These are phyloP conservation scores for Herpetotheres cachinnans DNA, from an alignment of 2,113 vertebrate species.

Conservation along the genomic window DNA sequence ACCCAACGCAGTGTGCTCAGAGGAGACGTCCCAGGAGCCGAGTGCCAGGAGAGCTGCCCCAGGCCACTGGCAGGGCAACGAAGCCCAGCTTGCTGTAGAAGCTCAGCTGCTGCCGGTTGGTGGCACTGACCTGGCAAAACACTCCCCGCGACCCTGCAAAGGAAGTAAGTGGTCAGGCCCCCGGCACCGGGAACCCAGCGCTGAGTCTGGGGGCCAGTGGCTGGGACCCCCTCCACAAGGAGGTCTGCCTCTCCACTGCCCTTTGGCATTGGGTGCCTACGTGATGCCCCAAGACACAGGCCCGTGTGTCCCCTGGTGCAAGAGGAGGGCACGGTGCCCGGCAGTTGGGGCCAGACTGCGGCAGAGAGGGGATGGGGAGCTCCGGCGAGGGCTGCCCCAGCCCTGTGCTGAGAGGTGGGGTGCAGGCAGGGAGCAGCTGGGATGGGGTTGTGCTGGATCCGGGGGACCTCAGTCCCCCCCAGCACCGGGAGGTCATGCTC, in stretches of 20 bases:
- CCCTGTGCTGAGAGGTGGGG: neutral
- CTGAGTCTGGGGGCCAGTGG: neutral
- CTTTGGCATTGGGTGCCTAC: neutral
- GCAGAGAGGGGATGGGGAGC: neutral
- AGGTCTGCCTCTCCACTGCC: neutral
- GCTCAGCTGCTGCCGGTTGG: constrained; percentile 77
- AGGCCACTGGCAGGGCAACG: constrained; percentile 79
- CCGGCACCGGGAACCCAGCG: rapidly evolving
- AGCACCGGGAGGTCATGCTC: neutral
- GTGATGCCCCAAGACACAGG: neutral
- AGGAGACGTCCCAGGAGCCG: constrained; percentile 82
- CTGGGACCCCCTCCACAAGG: neutral
- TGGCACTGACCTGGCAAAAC: constrained; percentile 82
- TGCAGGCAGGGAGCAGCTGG: neutral
- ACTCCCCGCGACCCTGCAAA: constrained; percentile 80
- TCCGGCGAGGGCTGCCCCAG: neutral
- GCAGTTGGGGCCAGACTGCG: neutral
- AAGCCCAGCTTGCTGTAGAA: constrained; percentile 85
- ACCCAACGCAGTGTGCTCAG: neutral
- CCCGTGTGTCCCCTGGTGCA: rapidly evolving
- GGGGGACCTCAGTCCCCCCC: neutral
- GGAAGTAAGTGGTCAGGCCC: neutral
- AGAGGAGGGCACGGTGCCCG: neutral
- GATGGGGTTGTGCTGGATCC: neutral
- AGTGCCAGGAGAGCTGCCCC: constrained; percentile 65